A percentile compares a stretch with the other conserved stretches of the same genome.
phyloP scores from a whole-genome alignment of 1,140 invertebrate species.

The Paraescarpia echinospica region DNA sequence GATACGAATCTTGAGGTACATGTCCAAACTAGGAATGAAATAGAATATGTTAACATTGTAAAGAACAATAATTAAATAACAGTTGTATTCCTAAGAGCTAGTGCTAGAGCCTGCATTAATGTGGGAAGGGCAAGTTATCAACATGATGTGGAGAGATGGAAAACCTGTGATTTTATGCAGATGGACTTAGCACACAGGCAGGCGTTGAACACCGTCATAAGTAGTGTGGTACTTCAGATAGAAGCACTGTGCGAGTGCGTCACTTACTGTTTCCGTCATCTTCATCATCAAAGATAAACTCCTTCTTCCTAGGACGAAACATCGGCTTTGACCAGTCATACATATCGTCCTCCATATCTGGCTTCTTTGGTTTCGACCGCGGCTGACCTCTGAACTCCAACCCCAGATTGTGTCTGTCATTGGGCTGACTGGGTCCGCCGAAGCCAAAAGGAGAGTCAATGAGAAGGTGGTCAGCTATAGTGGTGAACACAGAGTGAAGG shows the following conservation, averaged over 20 bases:
- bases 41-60: not conserved
- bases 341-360: constrained; percentile 15
- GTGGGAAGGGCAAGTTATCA: no score
- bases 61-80: not conserved
- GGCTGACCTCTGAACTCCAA: not conserved
- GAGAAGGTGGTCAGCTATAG: not conserved
- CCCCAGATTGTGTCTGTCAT: not conserved
- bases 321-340: constrained; percentile 18
- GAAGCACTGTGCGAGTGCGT: not conserved
- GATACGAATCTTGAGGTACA: not conserved
- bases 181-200: not conserved
- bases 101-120: no score
- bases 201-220: not conserved
- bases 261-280: not conserved
- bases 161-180: not conserved
- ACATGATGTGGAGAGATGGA: not conserved
- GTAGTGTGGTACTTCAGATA: not conserved
- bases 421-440: not conserved
- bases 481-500: not conserved
- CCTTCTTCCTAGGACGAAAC: not conserved
- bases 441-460: not conserved
- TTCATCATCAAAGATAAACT: not conserved
- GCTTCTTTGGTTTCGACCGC: not conserved
- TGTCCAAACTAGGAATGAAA: not conserved
- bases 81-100: not conserved